A percentile compares a stretch with the other conserved stretches of the same genome.
Conservation (phyloP, 2,113 vertebrate genomes). For the Megaceryle maxima region DNA sequence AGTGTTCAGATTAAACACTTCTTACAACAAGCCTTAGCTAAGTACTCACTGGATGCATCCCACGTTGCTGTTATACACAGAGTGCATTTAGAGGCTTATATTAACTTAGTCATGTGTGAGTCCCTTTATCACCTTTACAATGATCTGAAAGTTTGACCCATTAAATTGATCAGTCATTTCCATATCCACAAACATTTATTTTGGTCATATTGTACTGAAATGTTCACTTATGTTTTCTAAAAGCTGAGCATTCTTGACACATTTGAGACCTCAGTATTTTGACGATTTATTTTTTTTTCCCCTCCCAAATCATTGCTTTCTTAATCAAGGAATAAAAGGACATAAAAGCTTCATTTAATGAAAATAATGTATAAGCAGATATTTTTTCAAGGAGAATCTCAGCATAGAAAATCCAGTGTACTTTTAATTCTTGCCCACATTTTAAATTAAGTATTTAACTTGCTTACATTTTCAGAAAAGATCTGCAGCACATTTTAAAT, state of each 20-base stretch:
- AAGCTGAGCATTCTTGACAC: background rate
- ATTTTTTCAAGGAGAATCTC: background rate
- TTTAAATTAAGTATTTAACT: background rate
- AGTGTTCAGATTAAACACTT: background rate
- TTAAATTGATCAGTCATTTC: background rate
- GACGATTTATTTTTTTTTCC: background rate
- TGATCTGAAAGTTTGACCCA: background rate
- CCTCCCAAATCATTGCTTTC: background rate
- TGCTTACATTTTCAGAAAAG: background rate
- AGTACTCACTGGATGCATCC: background rate
- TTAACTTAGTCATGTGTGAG: background rate
- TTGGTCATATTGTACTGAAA: background rate
- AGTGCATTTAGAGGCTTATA: background rate
- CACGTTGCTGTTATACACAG: background rate
- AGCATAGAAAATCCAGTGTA: background rate
- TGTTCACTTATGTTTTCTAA: background rate
- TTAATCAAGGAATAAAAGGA: slow-evolving; percentile 17
- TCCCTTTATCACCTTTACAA: background rate
- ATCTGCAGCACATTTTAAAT: background rate
- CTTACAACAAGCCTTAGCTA: background rate
- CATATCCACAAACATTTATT: background rate
- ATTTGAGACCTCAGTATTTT: slow-evolving; percentile 19
- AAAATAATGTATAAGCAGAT: background rate
- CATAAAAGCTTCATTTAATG: background rate
- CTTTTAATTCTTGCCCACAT: background rate